These are phyloP conservation scores for Amyelois transitella DNA, from an alignment of 1,140 invertebrate species.

Conservation along the genomic window DNA sequence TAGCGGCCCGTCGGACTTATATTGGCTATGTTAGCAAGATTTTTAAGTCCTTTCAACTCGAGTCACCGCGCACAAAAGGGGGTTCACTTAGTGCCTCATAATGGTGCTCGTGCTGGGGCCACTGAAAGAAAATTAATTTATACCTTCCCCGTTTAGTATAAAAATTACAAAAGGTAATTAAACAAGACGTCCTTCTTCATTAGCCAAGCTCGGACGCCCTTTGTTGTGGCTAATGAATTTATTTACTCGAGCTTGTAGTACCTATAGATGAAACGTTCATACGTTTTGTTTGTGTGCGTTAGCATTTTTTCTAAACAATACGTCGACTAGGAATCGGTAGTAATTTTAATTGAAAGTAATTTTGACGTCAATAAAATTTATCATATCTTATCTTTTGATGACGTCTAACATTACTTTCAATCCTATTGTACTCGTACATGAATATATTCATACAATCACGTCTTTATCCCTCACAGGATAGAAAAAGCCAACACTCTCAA, in stretches of 20 bases:
- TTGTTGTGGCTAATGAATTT: constrained; percentile 55
- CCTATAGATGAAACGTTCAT: not conserved
- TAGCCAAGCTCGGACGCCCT: constrained; percentile 45
- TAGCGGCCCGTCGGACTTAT: not conserved
- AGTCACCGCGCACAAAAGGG: constrained; percentile 41
- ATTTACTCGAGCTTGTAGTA: constrained; percentile 27
- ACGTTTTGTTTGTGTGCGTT: too few relatives aligned
- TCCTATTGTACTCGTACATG: too few relatives aligned
- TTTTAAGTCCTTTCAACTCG: constrained; percentile 20
- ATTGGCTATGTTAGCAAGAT: constrained; percentile 23
- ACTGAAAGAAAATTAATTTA: constrained; percentile 62
- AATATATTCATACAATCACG: too few relatives aligned
- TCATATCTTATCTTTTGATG: too few relatives aligned
- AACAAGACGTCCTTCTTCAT: constrained; percentile 64
- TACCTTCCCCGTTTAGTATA: constrained; percentile 48
- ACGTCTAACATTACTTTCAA: too few relatives aligned
- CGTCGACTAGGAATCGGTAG: too few relatives aligned
- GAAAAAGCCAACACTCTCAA: too few relatives aligned
- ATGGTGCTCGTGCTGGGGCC: constrained; percentile 39
- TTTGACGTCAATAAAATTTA: too few relatives aligned
- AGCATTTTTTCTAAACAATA: too few relatives aligned
- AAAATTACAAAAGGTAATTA: constrained; percentile 70
- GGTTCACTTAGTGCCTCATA: constrained; percentile 43
- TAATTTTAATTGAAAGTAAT: too few relatives aligned
- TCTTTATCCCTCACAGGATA: too few relatives aligned